phyloP scores from a whole-genome alignment of 2,888 invertebrate species.

The Brachynemurus nebulosus region DNA sequence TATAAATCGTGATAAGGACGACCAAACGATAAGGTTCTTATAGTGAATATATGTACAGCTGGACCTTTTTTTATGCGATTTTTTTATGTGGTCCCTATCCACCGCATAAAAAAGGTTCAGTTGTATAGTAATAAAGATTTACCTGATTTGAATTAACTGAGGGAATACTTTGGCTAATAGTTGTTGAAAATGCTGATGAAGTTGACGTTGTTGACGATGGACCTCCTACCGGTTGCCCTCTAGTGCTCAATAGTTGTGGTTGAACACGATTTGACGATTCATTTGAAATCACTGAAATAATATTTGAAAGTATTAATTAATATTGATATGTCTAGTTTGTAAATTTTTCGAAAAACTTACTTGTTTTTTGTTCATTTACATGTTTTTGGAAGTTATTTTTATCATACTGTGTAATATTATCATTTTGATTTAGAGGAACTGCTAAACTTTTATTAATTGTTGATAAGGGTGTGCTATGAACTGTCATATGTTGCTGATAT shows the following conservation, averaged over 20 bases:
- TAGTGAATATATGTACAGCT: no score
- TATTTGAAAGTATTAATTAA: not conserved
- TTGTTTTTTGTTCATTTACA: conserved; percentile 3
- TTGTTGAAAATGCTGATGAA: conserved; percentile 35
- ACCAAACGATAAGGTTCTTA: no score
- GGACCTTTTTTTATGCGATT: no score
- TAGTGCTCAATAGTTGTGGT: not conserved
- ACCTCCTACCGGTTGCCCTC: conserved; percentile 26
- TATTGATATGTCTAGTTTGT: not conserved
- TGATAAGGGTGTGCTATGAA: conserved; percentile 41
- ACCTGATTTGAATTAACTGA: conserved; percentile 27
- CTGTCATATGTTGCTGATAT: conserved; percentile 34
- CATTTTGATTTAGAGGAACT: conserved; percentile 45
- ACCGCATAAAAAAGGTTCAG: no score
- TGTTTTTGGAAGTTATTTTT: not conserved
- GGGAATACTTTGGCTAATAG: conserved; percentile 43
- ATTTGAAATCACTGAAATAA: not conserved
- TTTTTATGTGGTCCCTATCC: no score
- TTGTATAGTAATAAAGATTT: no score
- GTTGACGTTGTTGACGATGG: conserved; percentile 25
- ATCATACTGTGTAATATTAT: conserved; percentile 12
- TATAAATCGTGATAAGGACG: no score
- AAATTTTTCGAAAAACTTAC: not conserved
- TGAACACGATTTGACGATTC: not conserved
- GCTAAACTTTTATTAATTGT: conserved; percentile 51